Base-by-base conservation (phyloP, 2,113 vertebrate genomes). In the Coregonus clupeaformis region DNA sequence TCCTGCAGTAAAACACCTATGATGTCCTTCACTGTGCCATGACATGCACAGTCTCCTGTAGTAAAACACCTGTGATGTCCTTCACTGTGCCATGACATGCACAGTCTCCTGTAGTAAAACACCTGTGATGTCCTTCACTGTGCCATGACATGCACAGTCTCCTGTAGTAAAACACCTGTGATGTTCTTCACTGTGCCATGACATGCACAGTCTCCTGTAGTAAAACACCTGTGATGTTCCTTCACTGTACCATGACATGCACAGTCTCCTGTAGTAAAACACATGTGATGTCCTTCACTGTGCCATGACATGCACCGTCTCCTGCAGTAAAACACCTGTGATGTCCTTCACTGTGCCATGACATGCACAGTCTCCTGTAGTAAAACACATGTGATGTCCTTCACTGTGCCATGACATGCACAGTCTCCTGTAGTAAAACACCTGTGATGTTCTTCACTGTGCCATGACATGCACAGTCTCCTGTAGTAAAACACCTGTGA, bases 71-170 rank as follows among this genome's bases (percentile, higher is more conserved):
- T 65, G 69, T 30, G n/a, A 20, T 68, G 62, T 75, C 72, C 68
- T 74, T 81, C 62, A 77, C 29, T 11, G 36, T 42, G 36, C 36
- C 9, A 42, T 42, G 36, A 47, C 60, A 60, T 62, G 47, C 72
- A 66, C 71, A 77, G 72, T 69, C 66, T 77, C 71, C 71, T 36
- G 65, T 49, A 63, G 29, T 47, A 79, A 76, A 76, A 20, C 45
- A 24, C 69, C 71, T 65, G 69, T 30, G n/a, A 20, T 68, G 62
- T 75, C 72, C 68, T 74, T 81, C 62, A 77, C 29, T 11, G 36
- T 42, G 36, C 36, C 9, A 42, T 42, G 36, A 47, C 60, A 60
- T 62, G 47, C 72, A 66, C 71, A 77, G 72, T 69, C 66, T 77
- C 71, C 71, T 36, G 65, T 49, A 63, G 29, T 47, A 79, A 76